These are phyloP conservation scores for Calonectris borealis DNA, from an alignment of 2,113 vertebrate species.

Conservation along the genomic window DNA sequence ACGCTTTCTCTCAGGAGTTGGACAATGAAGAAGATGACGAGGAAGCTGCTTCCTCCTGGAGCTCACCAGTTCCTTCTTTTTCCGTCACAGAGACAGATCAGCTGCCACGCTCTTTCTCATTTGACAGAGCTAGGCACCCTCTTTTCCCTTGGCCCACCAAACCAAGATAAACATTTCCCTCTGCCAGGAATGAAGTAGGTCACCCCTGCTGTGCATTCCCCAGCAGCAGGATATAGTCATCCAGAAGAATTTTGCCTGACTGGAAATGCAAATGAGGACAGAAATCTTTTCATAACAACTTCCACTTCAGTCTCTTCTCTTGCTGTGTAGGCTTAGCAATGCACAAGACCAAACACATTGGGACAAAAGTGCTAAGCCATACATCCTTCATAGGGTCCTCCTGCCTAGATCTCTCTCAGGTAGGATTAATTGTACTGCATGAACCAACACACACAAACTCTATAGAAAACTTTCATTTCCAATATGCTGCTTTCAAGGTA, in stretches of 20 bases:
- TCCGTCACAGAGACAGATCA: neutral
- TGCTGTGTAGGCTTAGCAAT: neutral
- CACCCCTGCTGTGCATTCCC: neutral
- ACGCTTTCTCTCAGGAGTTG: neutral
- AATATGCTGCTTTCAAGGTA: neutral
- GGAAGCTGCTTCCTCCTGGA: neutral
- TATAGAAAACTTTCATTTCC: neutral
- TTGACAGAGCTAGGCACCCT: neutral
- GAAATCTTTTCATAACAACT: slow-evolving; percentile 29
- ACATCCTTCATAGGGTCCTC: neutral
- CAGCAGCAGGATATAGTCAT: neutral
- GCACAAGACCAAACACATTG: slow-evolving; percentile 3
- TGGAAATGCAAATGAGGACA: slow-evolving; percentile 27
- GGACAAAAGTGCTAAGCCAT: neutral
- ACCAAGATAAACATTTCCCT: neutral
- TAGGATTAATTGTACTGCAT: neutral
- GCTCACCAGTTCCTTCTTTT: neutral
- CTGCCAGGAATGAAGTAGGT: neutral
- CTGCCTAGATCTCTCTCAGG: neutral
- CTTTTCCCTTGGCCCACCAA: neutral
- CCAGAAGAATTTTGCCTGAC: slow-evolving; percentile 27
- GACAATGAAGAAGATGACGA: neutral
- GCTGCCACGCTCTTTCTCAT: neutral
- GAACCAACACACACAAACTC: neutral
- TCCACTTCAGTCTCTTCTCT: slow-evolving; percentile 4